Evolutionary conservation across 2,888 invertebrate genomes (phyloP), one percentile per base, ranked within the genome.

Genomic region (Argyresthia albistria): DNA sequence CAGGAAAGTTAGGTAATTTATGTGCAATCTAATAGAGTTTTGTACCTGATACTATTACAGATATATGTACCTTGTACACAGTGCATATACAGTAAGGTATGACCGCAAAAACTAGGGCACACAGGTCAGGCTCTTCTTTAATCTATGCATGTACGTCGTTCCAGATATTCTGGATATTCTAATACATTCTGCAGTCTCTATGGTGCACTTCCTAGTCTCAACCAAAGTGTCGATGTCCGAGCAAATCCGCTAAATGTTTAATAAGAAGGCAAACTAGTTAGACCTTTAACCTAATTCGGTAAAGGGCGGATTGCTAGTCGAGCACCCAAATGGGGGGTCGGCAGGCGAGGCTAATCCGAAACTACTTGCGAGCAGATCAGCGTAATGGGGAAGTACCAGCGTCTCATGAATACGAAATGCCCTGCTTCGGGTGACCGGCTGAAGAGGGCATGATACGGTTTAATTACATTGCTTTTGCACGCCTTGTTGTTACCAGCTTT

Each of bases 321-420:
- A 35, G 4, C 37, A 14, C 8, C 48, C 10, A 14, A 48, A 48
- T 47, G 35, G 48, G 9, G 39, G 48, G 15, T 25, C 37, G 37
- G 57, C 57, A 57, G 54, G 61, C 62, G 63, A 62, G 65, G 73
- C 72, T 80, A 80, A 81, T 80, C 77, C 67, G 68, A 76, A 77
- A 80, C 76, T 76, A 77, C 75, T 80, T 66, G 71, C 69, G 63
- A 75, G 67, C 72, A 77, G 74, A 80, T 79, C 76, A 70, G 67
- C 63, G 70, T 77, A 79, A 80, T 80, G 73, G 73, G 70, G 72
- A 68, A 68, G 68, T 66, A 66, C 61, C 66, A 61, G 64, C 68
- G 65, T 66, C 71, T 79, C 78, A 79, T 84, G 83, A 84, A 84
- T 84, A 82, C 80, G 71, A 72, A 82, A 66, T 64, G 16, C 51